Evolutionary conservation across 2,888 invertebrate species (phyloP).

Genomic region (Trachelus iudaicus): DNA sequence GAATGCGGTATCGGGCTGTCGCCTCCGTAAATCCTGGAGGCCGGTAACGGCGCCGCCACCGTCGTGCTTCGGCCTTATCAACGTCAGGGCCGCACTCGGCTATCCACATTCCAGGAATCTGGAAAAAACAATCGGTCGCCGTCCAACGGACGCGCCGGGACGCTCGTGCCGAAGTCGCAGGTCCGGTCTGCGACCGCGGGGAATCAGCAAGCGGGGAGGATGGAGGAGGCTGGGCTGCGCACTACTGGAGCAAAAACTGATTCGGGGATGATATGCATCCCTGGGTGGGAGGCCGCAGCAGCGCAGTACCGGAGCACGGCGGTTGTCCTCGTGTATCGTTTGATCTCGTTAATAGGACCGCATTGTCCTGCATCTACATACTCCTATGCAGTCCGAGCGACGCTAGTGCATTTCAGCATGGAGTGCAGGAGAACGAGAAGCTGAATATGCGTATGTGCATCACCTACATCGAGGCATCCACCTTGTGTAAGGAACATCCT

Average conservation of each 20-base stretch:
- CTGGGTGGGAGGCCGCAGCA: slow-evolving; percentile 37
- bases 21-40: slow-evolving; percentile 49
- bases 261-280: slow-evolving; percentile 29
- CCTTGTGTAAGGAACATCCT: not conserved
- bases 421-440: slow-evolving; percentile 25
- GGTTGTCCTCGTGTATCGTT: slow-evolving; percentile 54
- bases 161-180: not conserved
- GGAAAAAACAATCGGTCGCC: not conserved
- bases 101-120: not conserved
- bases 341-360: slow-evolving; percentile 59
- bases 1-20: slow-evolving; percentile 48
- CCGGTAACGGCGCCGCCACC: slow-evolving; percentile 49
- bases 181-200: too few relatives aligned
- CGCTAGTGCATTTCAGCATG: slow-evolving; percentile 8
- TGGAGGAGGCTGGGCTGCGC: not conserved
- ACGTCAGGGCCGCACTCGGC: slow-evolving; percentile 45
- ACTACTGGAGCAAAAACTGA: not conserved
- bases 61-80: slow-evolving; percentile 47
- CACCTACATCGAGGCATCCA: not conserved
- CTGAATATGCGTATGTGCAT: slow-evolving; percentile 28
- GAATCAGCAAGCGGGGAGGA: too few relatives aligned
- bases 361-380: slow-evolving; percentile 55
- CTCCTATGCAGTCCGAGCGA: slow-evolving; percentile 29
- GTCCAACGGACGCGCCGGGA: not conserved
- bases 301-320: slow-evolving; percentile 43